A percentile compares a stretch with the other conserved stretches of the same genome.
phyloP scores from a whole-genome alignment of 2,797 vertebrate species.

The Eospalax fontanierii region DNA sequence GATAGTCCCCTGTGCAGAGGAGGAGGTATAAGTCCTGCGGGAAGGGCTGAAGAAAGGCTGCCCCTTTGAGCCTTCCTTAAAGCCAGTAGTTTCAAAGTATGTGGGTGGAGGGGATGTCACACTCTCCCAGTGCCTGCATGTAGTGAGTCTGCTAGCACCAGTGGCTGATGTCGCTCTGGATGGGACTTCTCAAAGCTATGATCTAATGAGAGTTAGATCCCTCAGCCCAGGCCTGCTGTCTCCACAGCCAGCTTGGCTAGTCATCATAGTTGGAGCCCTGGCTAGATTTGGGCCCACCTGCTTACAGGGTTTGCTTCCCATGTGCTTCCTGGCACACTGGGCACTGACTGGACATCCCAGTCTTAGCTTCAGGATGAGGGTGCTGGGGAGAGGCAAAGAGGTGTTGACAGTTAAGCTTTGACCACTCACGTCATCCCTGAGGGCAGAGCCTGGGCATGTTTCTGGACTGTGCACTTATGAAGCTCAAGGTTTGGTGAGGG shows the following conservation, averaged over 20 bases:
- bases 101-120: too few relatives aligned
- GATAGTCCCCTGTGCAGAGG: rapidly evolving
- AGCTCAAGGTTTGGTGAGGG: background rate
- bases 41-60: background rate
- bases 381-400: background rate
- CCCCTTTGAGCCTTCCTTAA: background rate
- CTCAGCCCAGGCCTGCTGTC: background rate
- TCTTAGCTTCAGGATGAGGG: background rate
- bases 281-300: too few relatives aligned
- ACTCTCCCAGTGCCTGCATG: rapidly evolving
- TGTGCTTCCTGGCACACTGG: background rate
- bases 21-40: background rate
- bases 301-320: background rate
- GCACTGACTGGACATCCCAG: background rate
- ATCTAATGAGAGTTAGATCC: background rate
- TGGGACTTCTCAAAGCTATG: background rate
- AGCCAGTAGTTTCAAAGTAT: background rate
- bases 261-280: background rate
- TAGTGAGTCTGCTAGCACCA: background rate
- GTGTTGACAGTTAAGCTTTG: background rate
- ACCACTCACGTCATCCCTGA: rapidly evolving
- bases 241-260: background rate
- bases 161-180: background rate
- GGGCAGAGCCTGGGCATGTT: background rate
- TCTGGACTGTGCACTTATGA: background rate